These are phyloP conservation scores for Drosophila orena DNA, from an alignment of 1,140 invertebrate species.

Conservation along the genomic window DNA sequence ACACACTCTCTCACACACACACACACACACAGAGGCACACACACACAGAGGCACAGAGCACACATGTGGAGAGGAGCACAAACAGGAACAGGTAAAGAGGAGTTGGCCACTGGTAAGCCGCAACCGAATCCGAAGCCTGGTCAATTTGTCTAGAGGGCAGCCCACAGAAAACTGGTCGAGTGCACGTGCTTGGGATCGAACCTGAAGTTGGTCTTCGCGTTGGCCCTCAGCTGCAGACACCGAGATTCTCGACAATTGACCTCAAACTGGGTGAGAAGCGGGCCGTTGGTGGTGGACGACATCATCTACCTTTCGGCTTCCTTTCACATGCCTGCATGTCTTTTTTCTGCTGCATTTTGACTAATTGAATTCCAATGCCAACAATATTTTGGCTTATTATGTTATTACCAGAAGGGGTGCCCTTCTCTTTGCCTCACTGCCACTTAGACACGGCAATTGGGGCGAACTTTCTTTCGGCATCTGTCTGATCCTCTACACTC, in stretches of 20 bases:
- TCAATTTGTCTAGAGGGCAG: constrained; percentile 73
- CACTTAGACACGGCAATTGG: constrained; percentile 67
- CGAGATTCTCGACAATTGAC: constrained; percentile 61
- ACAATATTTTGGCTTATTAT: constrained; percentile 80
- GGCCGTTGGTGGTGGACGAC: constrained; percentile 2
- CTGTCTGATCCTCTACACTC: constrained; percentile 18
- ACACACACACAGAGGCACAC: neutral
- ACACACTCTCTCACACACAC: neutral
- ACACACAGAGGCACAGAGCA: too few species aligned
- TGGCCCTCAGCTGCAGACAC: constrained; percentile 5
- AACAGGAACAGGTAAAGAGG: constrained; percentile 40
- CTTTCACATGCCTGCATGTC: constrained; percentile 42
- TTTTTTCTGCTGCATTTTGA: constrained; percentile 43
- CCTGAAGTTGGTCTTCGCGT: constrained; percentile 12
- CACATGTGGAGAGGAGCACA: constrained; percentile 20
- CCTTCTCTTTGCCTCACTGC: constrained; percentile 55
- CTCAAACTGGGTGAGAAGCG: constrained; percentile 56
- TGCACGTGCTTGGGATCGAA: constrained; percentile 49
- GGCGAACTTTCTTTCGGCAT: constrained; percentile 69
- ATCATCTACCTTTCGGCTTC: constrained; percentile 24
- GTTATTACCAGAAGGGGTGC: constrained; percentile 64
- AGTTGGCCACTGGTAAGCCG: constrained; percentile 42
- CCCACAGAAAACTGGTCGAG: constrained; percentile 63
- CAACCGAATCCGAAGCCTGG: constrained; percentile 38
- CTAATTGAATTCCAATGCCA: constrained; percentile 82